Conservation (phyloP, 2,888 invertebrate genomes). For the Campoplex nolae region DNA sequence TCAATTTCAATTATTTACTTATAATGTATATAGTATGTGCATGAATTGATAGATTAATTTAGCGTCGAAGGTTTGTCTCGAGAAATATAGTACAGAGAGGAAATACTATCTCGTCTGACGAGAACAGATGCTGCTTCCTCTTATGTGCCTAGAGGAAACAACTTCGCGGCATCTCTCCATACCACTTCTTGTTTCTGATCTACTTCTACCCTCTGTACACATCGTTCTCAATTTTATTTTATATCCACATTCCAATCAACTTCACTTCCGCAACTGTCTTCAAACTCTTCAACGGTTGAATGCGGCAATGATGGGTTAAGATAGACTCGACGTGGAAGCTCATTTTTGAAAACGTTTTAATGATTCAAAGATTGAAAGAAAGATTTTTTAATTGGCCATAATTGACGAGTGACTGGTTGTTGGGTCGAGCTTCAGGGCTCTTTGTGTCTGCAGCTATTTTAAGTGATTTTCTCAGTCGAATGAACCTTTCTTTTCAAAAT, state of each 20-base stretch:
- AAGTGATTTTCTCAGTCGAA: too few species aligned
- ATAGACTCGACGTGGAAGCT: not conserved
- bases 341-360: not conserved
- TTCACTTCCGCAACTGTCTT: not conserved
- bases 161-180: not conserved
- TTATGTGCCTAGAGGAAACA: slow-evolving; percentile 19
- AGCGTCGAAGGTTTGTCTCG: not conserved
- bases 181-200: slow-evolving; percentile 1
- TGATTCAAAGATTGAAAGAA: not conserved
- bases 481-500: too few species aligned
- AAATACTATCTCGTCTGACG: not conserved
- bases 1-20: slow-evolving; percentile 19
- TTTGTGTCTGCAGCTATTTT: too few species aligned
- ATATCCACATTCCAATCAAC: not conserved
- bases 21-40: not conserved
- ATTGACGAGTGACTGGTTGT: not conserved
- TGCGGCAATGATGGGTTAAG: not conserved
- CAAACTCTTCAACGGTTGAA: not conserved
- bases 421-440: not conserved
- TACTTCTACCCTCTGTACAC: not conserved
- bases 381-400: not conserved
- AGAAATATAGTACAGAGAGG: not conserved
- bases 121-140: slow-evolving; percentile 12
- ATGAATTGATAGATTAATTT: slow-evolving; percentile 2
- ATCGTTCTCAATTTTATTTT: not conserved